Evolutionary conservation across 1,140 invertebrate species (phyloP).

Genomic region (Neodiprion virginianus): DNA sequence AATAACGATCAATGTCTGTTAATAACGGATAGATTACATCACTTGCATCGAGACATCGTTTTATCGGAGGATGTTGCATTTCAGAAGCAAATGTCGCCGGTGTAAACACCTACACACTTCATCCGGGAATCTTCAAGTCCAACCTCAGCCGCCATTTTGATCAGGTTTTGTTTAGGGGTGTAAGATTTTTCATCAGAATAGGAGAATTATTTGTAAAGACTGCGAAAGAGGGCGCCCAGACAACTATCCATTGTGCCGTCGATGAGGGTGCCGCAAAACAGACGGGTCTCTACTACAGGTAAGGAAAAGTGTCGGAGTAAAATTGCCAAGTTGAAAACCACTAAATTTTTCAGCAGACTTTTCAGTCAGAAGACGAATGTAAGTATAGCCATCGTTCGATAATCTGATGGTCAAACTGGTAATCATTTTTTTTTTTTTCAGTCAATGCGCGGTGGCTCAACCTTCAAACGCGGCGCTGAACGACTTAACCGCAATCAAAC

Average conservation of each 20-base stretch:
- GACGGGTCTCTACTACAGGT: slow-evolving; percentile 68
- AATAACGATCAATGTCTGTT: slow-evolving; percentile 17
- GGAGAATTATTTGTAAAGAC: slow-evolving; percentile 61
- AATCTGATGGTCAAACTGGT: no score
- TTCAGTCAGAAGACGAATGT: no score
- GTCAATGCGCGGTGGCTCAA: slow-evolving; percentile 62
- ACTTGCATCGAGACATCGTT: no score
- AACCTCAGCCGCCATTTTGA: slow-evolving; percentile 73
- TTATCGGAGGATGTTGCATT: slow-evolving; percentile 21
- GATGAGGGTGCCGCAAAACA: slow-evolving; percentile 68
- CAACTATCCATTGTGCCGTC: slow-evolving; percentile 74
- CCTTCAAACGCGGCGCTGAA: slow-evolving; percentile 56
- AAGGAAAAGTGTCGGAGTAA: slow-evolving; percentile 18
- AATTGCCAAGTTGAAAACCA: no score
- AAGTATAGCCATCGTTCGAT: no score
- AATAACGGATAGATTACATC: no score
- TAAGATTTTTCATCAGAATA: slow-evolving; percentile 38
- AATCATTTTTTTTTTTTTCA: slow-evolving; percentile 50
- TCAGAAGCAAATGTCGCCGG: slow-evolving; percentile 30
- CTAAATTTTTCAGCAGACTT: no score
- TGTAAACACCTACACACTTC: slow-evolving; percentile 69
- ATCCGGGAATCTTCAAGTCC: slow-evolving; percentile 73
- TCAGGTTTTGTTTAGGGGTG: slow-evolving; percentile 56
- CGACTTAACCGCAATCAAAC: slow-evolving; percentile 61
- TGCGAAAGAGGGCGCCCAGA: slow-evolving; percentile 73